Evolutionary conservation across 1,140 invertebrate genomes (phyloP).

Genomic region (Drosophila ohnishii): DNA sequence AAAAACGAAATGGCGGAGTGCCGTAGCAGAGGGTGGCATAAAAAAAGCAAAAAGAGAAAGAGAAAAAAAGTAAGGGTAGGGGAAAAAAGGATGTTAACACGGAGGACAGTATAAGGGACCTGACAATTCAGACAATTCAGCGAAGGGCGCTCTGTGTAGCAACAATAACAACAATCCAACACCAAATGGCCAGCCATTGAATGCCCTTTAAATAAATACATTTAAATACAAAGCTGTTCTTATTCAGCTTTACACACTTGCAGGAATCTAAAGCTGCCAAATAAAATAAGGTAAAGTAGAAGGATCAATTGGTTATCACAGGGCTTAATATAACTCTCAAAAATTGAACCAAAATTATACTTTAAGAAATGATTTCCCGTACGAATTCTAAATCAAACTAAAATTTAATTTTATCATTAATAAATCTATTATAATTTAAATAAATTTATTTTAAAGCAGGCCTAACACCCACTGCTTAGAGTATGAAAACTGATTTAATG

Average conservation of each 20-base stretch:
- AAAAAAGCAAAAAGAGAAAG: background rate
- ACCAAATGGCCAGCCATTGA: constrained; percentile 12
- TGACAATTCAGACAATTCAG: constrained; percentile 43
- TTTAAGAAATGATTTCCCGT: no score
- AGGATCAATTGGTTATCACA: no score
- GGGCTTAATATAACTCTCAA: background rate
- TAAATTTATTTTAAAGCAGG: no score
- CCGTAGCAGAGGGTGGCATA: no score
- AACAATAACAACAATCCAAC: constrained; percentile 2
- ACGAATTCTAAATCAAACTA: no score
- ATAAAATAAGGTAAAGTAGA: no score
- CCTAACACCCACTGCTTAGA: background rate
- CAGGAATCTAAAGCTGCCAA: no score
- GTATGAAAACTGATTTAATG: constrained; percentile 59
- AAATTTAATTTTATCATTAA: no score
- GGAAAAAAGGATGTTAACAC: constrained; percentile 9
- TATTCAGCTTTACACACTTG: background rate
- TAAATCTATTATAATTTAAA: no score
- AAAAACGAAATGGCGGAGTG: constrained; percentile 22
- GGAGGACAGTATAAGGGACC: constrained; percentile 32
- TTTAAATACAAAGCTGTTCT: background rate
- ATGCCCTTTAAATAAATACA: constrained; percentile 18
- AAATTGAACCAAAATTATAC: background rate
- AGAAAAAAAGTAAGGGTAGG: background rate
- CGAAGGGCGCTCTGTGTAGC: constrained; percentile 11